Evolutionary conservation across 2,113 vertebrate genomes (phyloP).

Genomic region (Malurus alboscapulatus): DNA sequence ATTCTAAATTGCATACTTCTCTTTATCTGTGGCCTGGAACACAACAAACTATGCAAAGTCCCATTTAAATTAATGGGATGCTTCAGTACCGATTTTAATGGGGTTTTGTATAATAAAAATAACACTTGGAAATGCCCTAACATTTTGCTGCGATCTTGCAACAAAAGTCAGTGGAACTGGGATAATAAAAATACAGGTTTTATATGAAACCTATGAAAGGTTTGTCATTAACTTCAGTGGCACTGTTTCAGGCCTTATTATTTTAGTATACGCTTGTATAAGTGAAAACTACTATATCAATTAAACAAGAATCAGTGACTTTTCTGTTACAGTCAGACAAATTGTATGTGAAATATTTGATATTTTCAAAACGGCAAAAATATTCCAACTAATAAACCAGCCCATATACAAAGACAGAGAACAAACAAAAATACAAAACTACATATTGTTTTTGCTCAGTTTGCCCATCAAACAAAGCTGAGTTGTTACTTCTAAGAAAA

Average conservation of each 20-base stretch:
- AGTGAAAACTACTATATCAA: slow-evolving; percentile 38
- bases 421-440: slow-evolving; percentile 22
- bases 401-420: neutral
- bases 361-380: neutral
- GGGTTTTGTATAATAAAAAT: slow-evolving; percentile 59
- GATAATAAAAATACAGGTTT: slow-evolving; percentile 50
- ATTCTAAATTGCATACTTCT: slow-evolving; percentile 48
- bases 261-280: slow-evolving; percentile 6
- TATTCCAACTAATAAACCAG: neutral
- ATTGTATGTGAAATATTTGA: neutral
- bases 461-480: slow-evolving; percentile 8
- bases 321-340: neutral
- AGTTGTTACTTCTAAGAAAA: neutral
- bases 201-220: slow-evolving; percentile 9
- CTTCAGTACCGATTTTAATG: slow-evolving; percentile 59
- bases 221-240: slow-evolving; percentile 23
- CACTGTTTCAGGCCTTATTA: slow-evolving; percentile 36
- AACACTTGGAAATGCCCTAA: slow-evolving; percentile 56
- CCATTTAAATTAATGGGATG: slow-evolving; percentile 65
- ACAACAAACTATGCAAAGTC: slow-evolving; percentile 35
- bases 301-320: slow-evolving; percentile 24
- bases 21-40: slow-evolving; percentile 65
- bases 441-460: neutral
- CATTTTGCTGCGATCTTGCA: slow-evolving; percentile 22
- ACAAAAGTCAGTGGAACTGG: slow-evolving; percentile 13